phyloP scores from a whole-genome alignment of 2,113 vertebrate genomes.

The Pseudorectes ferrugineus region DNA sequence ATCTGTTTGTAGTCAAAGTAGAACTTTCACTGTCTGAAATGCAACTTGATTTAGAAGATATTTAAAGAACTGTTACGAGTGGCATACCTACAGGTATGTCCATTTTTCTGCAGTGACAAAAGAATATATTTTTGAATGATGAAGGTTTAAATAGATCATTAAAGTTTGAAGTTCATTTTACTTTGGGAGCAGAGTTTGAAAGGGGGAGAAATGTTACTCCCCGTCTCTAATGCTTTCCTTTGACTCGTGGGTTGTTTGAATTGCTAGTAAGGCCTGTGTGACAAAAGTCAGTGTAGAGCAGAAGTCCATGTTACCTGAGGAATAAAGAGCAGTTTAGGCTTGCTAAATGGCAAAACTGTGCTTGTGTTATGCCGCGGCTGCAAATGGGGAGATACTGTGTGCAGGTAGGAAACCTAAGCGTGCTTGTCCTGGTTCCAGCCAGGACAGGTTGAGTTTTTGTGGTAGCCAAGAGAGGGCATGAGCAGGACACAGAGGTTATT shows the following conservation, averaged over 20 bases:
- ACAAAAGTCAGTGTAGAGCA: background rate
- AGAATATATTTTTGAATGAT: background rate
- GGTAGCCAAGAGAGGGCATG: too few species aligned
- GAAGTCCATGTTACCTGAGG: background rate
- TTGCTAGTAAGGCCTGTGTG: background rate
- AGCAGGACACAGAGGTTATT: background rate
- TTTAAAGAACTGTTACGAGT: background rate
- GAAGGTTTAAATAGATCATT: background rate
- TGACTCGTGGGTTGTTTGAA: background rate
- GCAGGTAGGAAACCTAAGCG: background rate
- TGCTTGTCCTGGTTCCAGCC: background rate
- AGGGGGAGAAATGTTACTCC: background rate
- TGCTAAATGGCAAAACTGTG: background rate
- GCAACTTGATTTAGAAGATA: background rate
- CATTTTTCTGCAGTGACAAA: background rate
- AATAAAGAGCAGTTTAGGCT: background rate
- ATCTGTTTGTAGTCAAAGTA: background rate
- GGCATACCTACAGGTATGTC: background rate
- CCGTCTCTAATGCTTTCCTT: background rate
- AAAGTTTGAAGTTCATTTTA: background rate
- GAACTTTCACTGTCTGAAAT: background rate
- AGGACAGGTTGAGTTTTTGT: background rate
- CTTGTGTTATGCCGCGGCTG: background rate
- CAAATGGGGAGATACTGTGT: fast-evolving
- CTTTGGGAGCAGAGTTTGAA: background rate